Evolutionary conservation across 2,113 vertebrate species (phyloP), one percentile per base, ranked within the genome.

Genomic region (Fregata magnificens): DNA sequence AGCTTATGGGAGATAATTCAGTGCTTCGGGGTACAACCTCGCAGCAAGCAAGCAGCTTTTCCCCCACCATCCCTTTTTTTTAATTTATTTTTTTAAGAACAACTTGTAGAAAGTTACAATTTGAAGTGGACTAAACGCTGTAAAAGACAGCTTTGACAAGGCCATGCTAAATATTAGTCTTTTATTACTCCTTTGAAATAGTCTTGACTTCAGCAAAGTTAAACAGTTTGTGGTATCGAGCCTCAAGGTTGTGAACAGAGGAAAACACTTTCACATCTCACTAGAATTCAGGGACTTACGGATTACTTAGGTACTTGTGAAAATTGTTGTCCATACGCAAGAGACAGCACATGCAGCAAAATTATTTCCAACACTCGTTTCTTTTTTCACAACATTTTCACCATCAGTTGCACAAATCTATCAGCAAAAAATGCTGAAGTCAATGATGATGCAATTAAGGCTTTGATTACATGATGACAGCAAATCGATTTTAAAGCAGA

Each of bases 371-470:
- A 59, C 32, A 22, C 45, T 94, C 61, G 34, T 67, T 82, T 85
- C 63, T 62, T 72, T 77, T 77, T 85, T 49, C 79, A 65, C 91
- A 91, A 89, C 74, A 82, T 94, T 95, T 94, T 96, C 63, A 91
- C 93, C 86, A 85, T 82, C 73, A 42, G 70, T 47, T 26, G 0
- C 83, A 72, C 73, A 73, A 85, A 93, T 96, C 86, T 88, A 92
- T 94, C 93, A 96, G 91, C 42, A 82, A 91, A 93, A 96, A 96
- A 71, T 10, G 74, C 89, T 94, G 88, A 87, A 96, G 95, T 97
- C 96, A 93, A 92, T 97, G 94, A 96, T 93, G 97, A 96, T 97
- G 97, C 89, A 97, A 97, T 96, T 96, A 97, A 91, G 62, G 93
- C 95, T 97, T 95, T 96, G 95, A 97, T 93, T 97, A 94, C 91